Evolutionary conservation across 2,797 vertebrate genomes (phyloP), one percentile per base, ranked within the genome.

Genomic region (Eleutherodactylus coqui): DNA sequence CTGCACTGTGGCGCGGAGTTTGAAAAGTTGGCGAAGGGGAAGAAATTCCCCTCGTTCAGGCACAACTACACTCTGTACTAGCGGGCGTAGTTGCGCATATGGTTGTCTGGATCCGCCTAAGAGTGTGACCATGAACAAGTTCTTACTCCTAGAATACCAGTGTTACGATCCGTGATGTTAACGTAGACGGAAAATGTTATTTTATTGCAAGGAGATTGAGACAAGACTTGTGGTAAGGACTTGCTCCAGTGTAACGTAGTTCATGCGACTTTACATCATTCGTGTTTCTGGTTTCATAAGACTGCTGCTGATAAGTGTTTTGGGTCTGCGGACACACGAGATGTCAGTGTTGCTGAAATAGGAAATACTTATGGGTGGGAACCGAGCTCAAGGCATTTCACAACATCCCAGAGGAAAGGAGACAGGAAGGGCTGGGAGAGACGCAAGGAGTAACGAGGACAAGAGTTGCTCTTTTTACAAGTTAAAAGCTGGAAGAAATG

Each of bases 351-450:
- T 64, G 64, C 72, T 51, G 0, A 58, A 72, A 80, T 80, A 85
- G 89, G 88, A 88, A 90, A 83, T 49, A 85, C 87, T 75, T 85
- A 0, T 87, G 91, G 92, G 90, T 79, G 89, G 91, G 90, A 91
- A 79, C 83, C 5, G 64, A 82, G 77, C 87, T 90, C 90, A 87
- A 88, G 80, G 83, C 69, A 88, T 92, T 94, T 94, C 90, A 87
- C 89, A 38, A 78, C 73, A 88, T 91, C 91, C 92, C 88, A 90
- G 90, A 93, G 95, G 94, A 95, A 95, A 90, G 89, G n/a, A 88
- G 88, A 86, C 93, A 93, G 93, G 94, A 95, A 36, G 73, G 90
- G 90, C 92, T 93, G 93, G 93, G 94, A 29, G 77, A 91, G 89
- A 88, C 90, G 89, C 85, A 58, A 0, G 29, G 82, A 2, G 17